Evolutionary conservation across 2,113 vertebrate genomes (phyloP).

Genomic region (Eudyptes chrysolophus): DNA sequence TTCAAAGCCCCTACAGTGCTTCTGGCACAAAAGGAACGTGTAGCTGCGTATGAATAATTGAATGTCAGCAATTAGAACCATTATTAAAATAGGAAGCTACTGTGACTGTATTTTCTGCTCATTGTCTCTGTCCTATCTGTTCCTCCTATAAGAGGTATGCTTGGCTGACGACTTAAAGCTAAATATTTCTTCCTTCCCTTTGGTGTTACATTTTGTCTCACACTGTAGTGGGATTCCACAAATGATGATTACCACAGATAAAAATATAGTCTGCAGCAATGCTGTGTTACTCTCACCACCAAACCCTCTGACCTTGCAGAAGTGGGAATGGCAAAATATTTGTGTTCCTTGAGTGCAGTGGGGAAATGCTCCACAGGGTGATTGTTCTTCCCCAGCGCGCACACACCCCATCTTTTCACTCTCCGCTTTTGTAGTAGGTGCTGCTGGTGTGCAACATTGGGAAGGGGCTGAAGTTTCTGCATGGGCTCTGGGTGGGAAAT

Average conservation of each 20-base stretch:
- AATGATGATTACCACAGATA: background rate
- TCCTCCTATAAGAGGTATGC: background rate
- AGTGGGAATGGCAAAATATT: background rate
- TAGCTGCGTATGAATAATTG: background rate
- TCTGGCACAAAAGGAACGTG: background rate
- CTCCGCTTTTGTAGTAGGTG: background rate
- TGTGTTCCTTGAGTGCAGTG: background rate
- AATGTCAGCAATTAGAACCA: background rate
- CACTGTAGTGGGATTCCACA: background rate
- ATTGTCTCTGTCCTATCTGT: background rate
- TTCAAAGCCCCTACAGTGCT: background rate
- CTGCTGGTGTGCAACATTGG: background rate
- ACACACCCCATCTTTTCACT: accelerated
- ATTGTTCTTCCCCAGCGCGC: background rate
- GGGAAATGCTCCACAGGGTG: background rate
- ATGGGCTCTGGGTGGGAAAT: background rate
- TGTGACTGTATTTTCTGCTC: background rate
- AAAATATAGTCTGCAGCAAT: background rate
- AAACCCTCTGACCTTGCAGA: background rate
- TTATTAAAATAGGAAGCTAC: background rate
- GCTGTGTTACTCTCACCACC: background rate
- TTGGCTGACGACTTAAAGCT: background rate
- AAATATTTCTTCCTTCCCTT: background rate
- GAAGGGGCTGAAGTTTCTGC: background rate
- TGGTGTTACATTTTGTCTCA: background rate